Evolutionary conservation across 2,113 vertebrate species (phyloP).

Genomic region (Myiopsitta monachus): DNA sequence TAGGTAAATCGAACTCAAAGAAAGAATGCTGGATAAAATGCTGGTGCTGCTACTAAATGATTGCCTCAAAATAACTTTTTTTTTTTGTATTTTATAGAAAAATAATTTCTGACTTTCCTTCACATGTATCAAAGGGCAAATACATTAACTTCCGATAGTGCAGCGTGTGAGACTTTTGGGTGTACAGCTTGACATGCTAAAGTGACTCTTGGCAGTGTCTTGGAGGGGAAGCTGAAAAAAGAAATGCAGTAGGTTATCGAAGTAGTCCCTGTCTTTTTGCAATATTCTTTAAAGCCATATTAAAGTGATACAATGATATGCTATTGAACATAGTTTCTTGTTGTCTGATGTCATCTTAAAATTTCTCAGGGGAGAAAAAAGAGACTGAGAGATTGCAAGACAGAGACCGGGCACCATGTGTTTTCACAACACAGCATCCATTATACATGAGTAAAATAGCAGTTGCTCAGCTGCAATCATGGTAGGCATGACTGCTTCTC

Average conservation of each 20-base stretch:
- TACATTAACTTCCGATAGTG: background rate
- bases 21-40: background rate
- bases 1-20: background rate
- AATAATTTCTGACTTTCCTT: background rate
- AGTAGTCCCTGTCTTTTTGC: background rate
- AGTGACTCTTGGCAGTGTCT: background rate
- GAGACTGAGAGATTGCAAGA: background rate
- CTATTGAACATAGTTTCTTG: background rate
- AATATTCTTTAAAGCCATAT: background rate
- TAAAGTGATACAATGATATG: background rate
- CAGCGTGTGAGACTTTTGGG: background rate
- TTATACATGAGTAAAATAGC: constrained; percentile 49
- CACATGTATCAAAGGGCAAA: background rate
- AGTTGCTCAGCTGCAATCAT: background rate
- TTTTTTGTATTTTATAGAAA: background rate
- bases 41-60: background rate
- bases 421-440: constrained; percentile 6
- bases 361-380: background rate
- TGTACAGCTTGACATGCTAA: background rate
- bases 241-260: background rate
- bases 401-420: background rate
- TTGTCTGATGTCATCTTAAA: background rate
- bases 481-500: constrained; percentile 19
- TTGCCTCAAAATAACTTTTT: background rate
- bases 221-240: background rate